Base-by-base conservation (phyloP, 2,797 vertebrate species). In the Miichthys miiuy region DNA sequence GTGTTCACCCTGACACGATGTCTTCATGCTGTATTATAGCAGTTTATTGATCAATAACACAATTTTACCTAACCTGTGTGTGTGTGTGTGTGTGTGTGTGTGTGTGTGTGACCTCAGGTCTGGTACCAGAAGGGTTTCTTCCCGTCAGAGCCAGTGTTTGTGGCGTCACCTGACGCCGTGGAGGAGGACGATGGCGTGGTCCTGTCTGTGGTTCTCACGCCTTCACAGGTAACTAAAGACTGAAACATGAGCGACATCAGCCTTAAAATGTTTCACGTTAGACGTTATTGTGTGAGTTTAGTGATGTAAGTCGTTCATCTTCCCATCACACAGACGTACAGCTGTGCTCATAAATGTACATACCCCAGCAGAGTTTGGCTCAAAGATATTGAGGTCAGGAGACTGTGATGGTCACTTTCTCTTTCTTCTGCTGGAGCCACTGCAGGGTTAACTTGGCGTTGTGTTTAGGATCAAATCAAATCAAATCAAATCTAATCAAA, bases 101-200 rank as follows among this genome's bases (percentile, higher is more conserved):
- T 38, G 30, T 55, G 18, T 50, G 20, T 69, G 54, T 48, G 42
- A 18, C 27, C 60, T 30, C 86, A 99, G 97, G 92, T 96, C 3
- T 99, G 98, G 98, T 67, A 94, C 81, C 93, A 97, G 93, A 92
- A 96, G 64, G 96, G 96, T 25, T 95, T 93, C 92, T 99, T 95
- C 93, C 98, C 97, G 0, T 99, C 98, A 30, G 98, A 99, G 86
- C 98, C 97, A 0, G 91, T 96, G 90, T 99, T 99, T 94, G 96
- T 99, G 75, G 95, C 97, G 1, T 89, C 93, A 25, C 97, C 97
- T 18, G 87, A 95, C 13, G 91, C 95, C 6, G 79, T 3, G 0
- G 95, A 96, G 51, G 97, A 99, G 87, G 98, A 99, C 48, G 94
- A 93, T 9, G 98, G 98, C 0, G 94, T 98, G 76, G 95, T 99